phyloP scores from a whole-genome alignment of 2,888 invertebrate genomes.

The Hoplodrina ambigua region DNA sequence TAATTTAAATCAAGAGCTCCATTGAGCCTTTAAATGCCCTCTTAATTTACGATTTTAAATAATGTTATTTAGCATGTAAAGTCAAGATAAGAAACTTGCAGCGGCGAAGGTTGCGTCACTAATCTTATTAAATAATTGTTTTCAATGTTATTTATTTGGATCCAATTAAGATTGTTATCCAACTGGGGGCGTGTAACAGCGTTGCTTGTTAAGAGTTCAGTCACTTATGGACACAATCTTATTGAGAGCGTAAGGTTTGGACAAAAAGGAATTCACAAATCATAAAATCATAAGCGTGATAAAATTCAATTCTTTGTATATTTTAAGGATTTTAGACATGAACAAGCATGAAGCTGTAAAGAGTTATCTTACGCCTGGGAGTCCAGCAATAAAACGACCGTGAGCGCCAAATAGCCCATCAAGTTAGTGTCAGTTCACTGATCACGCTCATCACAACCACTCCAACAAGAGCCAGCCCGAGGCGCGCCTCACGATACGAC shows the following conservation, averaged over 20 bases:
- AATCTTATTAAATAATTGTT: slow-evolving; percentile 27
- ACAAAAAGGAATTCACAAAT: neutral
- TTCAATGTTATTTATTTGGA: slow-evolving; percentile 32
- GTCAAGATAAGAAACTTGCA: slow-evolving; percentile 18
- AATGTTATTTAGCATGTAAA: slow-evolving; percentile 23
- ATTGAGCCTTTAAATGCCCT: slow-evolving; percentile 9
- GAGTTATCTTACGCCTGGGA: slow-evolving; percentile 33
- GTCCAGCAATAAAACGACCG: slow-evolving; percentile 34
- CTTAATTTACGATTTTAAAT: slow-evolving; percentile 38
- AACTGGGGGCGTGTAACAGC: slow-evolving; percentile 14
- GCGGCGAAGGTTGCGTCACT: slow-evolving; percentile 12
- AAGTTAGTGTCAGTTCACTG: slow-evolving; percentile 34
- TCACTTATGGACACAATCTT: neutral
- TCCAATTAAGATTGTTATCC: slow-evolving; percentile 44
- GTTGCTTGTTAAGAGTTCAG: slow-evolving; percentile 9
- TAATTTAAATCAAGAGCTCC: slow-evolving; percentile 14
- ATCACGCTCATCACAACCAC: slow-evolving; percentile 19
- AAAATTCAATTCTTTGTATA: slow-evolving; percentile 3
- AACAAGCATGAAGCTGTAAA: slow-evolving; percentile 26
- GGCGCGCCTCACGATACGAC: neutral
- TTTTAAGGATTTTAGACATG: slow-evolving; percentile 28
- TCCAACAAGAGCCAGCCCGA: slow-evolving; percentile 5
- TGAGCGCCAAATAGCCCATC: slow-evolving; percentile 44
- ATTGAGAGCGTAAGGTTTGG: neutral
- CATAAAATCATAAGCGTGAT: neutral